phyloP scores from a whole-genome alignment of 2,888 invertebrate species.

The Philereme vetulata region DNA sequence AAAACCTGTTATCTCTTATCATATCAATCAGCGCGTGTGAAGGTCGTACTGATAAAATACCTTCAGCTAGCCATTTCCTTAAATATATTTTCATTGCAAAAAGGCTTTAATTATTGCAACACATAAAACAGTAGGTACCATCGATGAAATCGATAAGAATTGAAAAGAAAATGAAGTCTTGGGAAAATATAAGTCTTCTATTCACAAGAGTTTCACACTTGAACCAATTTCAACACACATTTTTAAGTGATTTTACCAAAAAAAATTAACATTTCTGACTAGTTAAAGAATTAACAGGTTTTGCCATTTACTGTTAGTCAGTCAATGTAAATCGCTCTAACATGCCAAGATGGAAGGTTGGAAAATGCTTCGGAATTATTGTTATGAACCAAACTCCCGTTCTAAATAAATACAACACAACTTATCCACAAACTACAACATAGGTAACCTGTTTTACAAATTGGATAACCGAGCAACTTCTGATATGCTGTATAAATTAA shows the following conservation, averaged over 20 bases:
- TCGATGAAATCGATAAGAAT: too few species aligned
- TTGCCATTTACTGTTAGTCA: neutral
- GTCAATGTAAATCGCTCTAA: neutral
- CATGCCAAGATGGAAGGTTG: neutral
- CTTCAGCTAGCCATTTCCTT: slow-evolving; percentile 40
- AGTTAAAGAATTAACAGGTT: too few species aligned
- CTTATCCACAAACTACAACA: slow-evolving; percentile 23
- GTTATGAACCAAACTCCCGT: slow-evolving; percentile 1
- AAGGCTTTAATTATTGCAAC: neutral
- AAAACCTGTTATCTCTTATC: slow-evolving; percentile 75
- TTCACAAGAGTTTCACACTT: too few species aligned
- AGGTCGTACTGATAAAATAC: slow-evolving; percentile 72
- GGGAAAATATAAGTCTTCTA: too few species aligned
- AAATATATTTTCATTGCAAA: slow-evolving; percentile 11
- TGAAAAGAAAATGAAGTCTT: too few species aligned
- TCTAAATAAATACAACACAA: slow-evolving; percentile 11
- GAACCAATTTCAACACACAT: too few species aligned
- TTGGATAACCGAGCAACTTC: slow-evolving; percentile 33
- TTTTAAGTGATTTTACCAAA: too few species aligned
- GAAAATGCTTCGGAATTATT: neutral
- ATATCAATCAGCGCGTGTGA: slow-evolving; percentile 81
- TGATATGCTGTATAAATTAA: slow-evolving; percentile 34
- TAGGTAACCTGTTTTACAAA: slow-evolving; percentile 33
- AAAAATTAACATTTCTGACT: too few species aligned
- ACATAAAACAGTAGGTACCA: neutral